phyloP scores from a whole-genome alignment of 2,797 vertebrate species.

The Threskiornis aethiopicus region DNA sequence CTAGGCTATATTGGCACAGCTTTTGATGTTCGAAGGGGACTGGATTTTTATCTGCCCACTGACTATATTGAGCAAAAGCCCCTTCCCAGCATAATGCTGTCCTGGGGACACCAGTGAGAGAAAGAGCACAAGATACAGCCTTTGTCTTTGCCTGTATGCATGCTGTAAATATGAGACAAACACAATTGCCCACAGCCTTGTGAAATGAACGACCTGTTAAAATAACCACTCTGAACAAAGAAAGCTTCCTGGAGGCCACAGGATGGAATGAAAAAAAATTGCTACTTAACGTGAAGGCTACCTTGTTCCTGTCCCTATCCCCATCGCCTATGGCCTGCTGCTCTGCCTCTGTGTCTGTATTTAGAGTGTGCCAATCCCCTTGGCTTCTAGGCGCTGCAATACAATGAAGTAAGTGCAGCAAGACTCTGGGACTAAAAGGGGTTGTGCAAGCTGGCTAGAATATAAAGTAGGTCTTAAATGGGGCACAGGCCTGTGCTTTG shows the following conservation, averaged over 20 bases:
- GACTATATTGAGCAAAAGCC: background rate
- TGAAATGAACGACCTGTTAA: background rate
- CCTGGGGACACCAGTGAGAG: background rate
- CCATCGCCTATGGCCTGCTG: background rate
- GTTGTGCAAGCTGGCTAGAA: constrained; percentile 7
- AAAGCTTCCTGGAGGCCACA: background rate
- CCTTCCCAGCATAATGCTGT: background rate
- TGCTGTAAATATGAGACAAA: background rate
- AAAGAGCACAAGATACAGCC: background rate
- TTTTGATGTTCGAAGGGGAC: background rate
- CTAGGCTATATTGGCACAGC: background rate
- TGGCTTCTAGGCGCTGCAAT: rapidly evolving
- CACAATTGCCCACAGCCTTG: background rate
- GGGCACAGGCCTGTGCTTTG: constrained; percentile 29
- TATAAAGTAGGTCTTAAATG: constrained; percentile 51
- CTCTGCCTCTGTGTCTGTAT: background rate
- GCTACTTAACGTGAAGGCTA: background rate
- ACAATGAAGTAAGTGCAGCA: constrained; percentile 16
- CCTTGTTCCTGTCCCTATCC: background rate
- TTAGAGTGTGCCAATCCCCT: background rate
- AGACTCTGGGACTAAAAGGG: background rate
- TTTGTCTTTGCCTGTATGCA: background rate
- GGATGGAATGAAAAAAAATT: background rate
- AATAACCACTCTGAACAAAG: background rate
- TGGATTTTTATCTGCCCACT: background rate